A percentile compares a stretch with the other conserved stretches of the same genome.
Evolutionary conservation across 2,113 vertebrate genomes (phyloP).

Genomic region (Sylvietta virens): DNA sequence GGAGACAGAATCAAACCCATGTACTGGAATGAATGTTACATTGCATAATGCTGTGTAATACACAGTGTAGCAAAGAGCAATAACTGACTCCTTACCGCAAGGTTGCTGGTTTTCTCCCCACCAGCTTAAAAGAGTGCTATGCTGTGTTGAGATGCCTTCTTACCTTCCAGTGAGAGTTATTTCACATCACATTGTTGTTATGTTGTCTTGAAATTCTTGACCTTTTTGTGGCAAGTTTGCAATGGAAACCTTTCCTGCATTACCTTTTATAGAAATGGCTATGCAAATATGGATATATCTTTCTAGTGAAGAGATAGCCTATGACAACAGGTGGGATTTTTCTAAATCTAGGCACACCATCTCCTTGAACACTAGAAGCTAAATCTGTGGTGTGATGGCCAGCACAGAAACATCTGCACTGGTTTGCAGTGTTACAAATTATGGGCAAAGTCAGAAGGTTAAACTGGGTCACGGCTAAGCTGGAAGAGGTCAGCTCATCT

Average conservation of each 20-base stretch:
- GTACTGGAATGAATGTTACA: not conserved
- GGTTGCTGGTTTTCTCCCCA: not conserved
- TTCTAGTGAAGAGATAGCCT: not conserved
- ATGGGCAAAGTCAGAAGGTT: not conserved
- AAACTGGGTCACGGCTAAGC: not conserved
- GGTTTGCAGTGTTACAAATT: not conserved
- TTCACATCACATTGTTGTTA: not conserved
- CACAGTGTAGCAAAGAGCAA: rapidly evolving
- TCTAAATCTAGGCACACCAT: not conserved
- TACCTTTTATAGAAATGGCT: not conserved
- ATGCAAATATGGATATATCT: not conserved
- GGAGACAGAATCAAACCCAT: not conserved
- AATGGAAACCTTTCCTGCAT: not conserved
- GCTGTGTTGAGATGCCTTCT: not conserved
- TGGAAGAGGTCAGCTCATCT: slow-evolving; percentile 1
- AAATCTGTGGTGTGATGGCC: not conserved
- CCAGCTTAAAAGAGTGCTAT: not conserved
- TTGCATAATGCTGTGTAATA: not conserved
- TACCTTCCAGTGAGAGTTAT: not conserved
- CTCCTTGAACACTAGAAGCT: not conserved
- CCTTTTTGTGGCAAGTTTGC: not conserved
- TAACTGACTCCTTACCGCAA: not conserved
- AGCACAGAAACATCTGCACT: not conserved
- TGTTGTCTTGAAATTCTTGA: not conserved
- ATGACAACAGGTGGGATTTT: not conserved